phyloP scores from a whole-genome alignment of 2,797 vertebrate genomes.

The Phrynocephalus guinanensis region DNA sequence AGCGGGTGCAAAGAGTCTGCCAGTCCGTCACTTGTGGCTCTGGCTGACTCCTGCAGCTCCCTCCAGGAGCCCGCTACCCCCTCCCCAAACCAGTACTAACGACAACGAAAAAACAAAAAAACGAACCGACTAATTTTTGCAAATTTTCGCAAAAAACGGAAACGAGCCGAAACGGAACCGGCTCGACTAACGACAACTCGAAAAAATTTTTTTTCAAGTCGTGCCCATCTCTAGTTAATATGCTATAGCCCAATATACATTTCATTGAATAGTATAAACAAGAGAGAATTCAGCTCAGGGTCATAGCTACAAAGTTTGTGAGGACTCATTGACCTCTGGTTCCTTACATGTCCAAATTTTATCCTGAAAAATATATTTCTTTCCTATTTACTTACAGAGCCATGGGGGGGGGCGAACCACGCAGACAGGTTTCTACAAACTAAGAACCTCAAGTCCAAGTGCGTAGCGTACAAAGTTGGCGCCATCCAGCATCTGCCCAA shows the following conservation, averaged over 20 bases:
- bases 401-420: background rate
- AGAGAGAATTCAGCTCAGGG: background rate
- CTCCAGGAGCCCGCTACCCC: too few species aligned
- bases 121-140: too few species aligned
- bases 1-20: too few species aligned
- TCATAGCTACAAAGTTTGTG: background rate
- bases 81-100: too few species aligned
- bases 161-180: too few species aligned
- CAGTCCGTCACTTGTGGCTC: too few species aligned
- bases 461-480: background rate
- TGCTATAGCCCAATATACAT: background rate
- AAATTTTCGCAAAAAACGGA: too few species aligned
- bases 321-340: background rate
- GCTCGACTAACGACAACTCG: too few species aligned
- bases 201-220: too few species aligned
- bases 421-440: background rate
- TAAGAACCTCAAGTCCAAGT: background rate
- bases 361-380: background rate
- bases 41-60: too few species aligned
- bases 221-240: too few species aligned
- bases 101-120: too few species aligned
- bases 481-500: background rate
- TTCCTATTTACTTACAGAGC: background rate
- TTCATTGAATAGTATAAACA: background rate
- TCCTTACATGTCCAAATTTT: background rate